phyloP scores from a whole-genome alignment of 2,888 invertebrate genomes.

The Leptopilina drosophilae region DNA sequence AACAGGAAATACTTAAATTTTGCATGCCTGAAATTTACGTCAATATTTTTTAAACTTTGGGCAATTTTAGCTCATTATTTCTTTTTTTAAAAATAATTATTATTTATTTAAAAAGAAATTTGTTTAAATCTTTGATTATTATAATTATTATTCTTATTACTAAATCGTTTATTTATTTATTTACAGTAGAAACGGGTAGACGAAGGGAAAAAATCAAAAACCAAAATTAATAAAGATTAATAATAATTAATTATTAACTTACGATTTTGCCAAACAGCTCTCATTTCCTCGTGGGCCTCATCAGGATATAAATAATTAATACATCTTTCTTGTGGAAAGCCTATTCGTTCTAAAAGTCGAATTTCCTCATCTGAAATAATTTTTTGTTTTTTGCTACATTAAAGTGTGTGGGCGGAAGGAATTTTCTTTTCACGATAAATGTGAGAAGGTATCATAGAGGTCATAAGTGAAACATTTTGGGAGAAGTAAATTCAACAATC shows the following conservation, averaged over 20 bases:
- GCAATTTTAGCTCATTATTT: no score
- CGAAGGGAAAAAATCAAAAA: no score
- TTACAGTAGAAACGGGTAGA: no score
- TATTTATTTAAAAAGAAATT: no score
- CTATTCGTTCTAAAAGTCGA: slow-evolving; percentile 81
- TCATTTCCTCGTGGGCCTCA: slow-evolving; percentile 83
- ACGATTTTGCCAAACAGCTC: slow-evolving; percentile 85
- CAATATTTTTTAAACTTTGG: no score
- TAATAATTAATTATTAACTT: slow-evolving; percentile 49
- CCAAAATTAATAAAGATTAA: no score
- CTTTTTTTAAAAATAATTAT: no score
- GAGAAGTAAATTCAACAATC: slow-evolving; percentile 47
- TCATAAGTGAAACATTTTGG: not conserved
- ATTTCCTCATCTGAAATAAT: slow-evolving; percentile 84
- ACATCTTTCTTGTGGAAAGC: slow-evolving; percentile 85
- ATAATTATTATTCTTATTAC: no score
- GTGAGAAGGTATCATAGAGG: not conserved
- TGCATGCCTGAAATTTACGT: slow-evolving; percentile 85
- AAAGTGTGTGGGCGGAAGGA: not conserved
- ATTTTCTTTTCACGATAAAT: not conserved
- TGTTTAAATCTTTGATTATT: not conserved
- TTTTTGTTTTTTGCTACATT: not conserved
- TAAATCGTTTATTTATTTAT: no score
- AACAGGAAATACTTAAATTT: slow-evolving; percentile 96
- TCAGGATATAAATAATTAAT: slow-evolving; percentile 88